Conservation (phyloP, 2,113 vertebrate genomes). For the Centrocercus urophasianus region DNA sequence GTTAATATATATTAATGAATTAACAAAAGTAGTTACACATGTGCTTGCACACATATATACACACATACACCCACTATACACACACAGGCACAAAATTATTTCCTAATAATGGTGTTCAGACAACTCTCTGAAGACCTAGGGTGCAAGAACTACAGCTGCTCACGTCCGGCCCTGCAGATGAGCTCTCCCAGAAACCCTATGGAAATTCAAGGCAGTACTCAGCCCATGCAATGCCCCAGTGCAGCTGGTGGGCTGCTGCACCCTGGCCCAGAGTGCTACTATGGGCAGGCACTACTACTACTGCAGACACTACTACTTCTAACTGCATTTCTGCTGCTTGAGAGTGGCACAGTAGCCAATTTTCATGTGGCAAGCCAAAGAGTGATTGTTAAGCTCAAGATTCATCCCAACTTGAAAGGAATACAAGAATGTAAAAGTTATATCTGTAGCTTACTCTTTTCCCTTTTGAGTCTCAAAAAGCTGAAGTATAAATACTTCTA, state of each 20-base stretch:
- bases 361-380: background rate
- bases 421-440: background rate
- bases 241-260: background rate
- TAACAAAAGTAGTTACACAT: background rate
- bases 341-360: background rate
- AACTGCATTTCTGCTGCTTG: background rate
- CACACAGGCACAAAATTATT: background rate
- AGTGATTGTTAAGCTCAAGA: background rate
- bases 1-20: background rate
- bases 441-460: background rate
- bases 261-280: background rate
- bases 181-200: background rate
- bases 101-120: background rate
- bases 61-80: background rate
- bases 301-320: too few species aligned
- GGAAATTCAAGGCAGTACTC: background rate
- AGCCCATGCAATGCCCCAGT: accelerated
- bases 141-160: background rate
- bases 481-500: background rate
- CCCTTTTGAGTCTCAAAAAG: background rate
- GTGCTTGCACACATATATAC: background rate
- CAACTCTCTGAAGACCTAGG: background rate
- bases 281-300: background rate
- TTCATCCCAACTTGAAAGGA: background rate
- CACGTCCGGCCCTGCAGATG: background rate